phyloP scores from a whole-genome alignment of 1,140 invertebrate species.

The Caenorhabditis tropicalis region DNA sequence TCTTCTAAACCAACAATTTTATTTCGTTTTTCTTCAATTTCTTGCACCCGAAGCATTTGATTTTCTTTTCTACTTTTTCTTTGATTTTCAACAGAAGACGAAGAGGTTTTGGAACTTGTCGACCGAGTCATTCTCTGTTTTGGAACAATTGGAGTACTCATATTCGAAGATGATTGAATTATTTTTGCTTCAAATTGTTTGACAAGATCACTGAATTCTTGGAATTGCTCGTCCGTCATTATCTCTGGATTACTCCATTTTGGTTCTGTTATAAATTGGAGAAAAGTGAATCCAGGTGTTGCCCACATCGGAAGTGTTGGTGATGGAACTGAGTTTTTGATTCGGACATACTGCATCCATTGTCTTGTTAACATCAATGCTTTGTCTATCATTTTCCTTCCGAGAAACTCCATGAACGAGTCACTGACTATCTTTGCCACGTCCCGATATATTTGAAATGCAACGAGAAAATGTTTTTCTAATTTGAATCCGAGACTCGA shows the following conservation, averaged over 20 bases:
- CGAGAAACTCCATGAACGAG: not conserved
- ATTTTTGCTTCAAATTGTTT: conserved; percentile 22
- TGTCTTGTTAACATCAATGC: conserved; percentile 2
- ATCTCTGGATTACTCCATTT: conserved; percentile 35
- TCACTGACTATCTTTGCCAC: conserved; percentile 4
- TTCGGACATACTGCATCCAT: conserved; percentile 25
- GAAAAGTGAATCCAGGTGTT: conserved; percentile 2
- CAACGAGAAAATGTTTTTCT: conserved; percentile 7
- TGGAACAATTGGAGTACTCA: not conserved
- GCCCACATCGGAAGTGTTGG: conserved; percentile 22
- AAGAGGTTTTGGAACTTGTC: not conserved
- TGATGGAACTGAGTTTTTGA: not conserved
- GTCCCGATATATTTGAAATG: conserved; percentile 18
- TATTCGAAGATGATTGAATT: not conserved
- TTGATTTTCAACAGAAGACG: not conserved
- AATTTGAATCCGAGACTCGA: conserved; percentile 28
- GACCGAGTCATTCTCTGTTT: not conserved
- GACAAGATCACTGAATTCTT: conserved; percentile 1
- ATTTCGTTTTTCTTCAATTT: not conserved
- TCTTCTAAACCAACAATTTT: not conserved
- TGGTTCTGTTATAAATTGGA: conserved; percentile 30
- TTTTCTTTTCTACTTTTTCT: not conserved
- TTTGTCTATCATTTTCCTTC: conserved; percentile 2
- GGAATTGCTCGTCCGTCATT: not conserved
- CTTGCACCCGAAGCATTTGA: not conserved